Base-by-base conservation (phyloP, 1,140 invertebrate species). In the Drosophila gunungcola region DNA sequence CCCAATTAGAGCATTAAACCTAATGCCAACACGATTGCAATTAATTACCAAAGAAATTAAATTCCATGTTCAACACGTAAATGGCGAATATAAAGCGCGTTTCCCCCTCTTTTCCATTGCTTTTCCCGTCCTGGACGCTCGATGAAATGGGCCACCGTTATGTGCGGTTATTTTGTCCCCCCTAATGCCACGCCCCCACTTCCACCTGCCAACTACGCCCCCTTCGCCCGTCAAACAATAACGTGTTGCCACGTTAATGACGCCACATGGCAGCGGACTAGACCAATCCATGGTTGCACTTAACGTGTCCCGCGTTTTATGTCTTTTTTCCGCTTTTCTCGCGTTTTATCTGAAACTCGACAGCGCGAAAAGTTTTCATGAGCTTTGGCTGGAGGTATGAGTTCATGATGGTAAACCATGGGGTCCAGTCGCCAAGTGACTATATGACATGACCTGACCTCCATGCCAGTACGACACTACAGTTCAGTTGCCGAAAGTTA, bases 1-100 rank as follows among this genome's bases (percentile, higher is more conserved):
- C 60, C 67, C 80, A 83, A 88, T 88, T 89, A 89, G 76, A 80
- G 69, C 84, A 89, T 89, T 89, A 89, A 89, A 84, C 77, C 68
- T 89, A 89, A 89, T 89, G 76, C 84, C 84, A 89, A 89, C 84
- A 89, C 84, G 84, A 89, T 89, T 89, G 84, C 84, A 89, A 89
- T 89, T 89, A 89, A 89, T 89, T 89, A 89, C 84, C 84, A 70
- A 89, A 80, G 84, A 89, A 89, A 89, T 89, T 89, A 89, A 89
- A 89, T 89, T 89, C 77, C 77, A 89, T 84, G 84, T 80, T 89
- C 84, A 89, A 89, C 84, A 89, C 84, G 84, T 89, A 72, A 75
- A 81, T 76, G 54, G 51, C 64, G 76, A 83, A 89, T 86, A 86
- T 86, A 79, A 86, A 76, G 67, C 72, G 54, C 46, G 32, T 13